phyloP scores from a whole-genome alignment of 2,113 vertebrate genomes.

The Paracanthobrama guichenoti region DNA sequence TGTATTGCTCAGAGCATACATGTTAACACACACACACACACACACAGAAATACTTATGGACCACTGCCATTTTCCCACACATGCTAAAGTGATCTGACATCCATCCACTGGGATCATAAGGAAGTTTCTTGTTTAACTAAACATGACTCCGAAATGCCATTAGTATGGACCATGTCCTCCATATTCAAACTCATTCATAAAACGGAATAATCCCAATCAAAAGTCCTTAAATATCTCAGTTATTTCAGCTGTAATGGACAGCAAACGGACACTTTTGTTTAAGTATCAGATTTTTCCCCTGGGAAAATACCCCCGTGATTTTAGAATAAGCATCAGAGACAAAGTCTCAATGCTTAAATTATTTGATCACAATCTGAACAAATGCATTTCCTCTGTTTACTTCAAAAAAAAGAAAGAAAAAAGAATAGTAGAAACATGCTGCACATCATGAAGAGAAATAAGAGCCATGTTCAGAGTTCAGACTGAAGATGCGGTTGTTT shows the following conservation, averaged over 20 bases:
- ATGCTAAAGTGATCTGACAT: conserved; percentile 67
- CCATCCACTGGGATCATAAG: conserved; percentile 60
- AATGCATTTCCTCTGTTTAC: too few species aligned
- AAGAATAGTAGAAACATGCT: neutral
- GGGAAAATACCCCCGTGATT: neutral
- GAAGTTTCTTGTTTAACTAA: conserved; percentile 45
- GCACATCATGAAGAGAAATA: neutral
- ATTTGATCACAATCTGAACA: neutral
- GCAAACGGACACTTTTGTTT: neutral
- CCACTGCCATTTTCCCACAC: conserved; percentile 73
- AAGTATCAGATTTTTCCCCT: neutral
- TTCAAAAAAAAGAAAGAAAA: too few species aligned
- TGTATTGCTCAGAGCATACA: conserved; percentile 22
- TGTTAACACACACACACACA: conserved; percentile 40
- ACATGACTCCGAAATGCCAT: conserved; percentile 34
- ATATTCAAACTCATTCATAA: neutral
- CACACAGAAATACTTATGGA: conserved; percentile 60
- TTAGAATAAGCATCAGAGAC: neutral
- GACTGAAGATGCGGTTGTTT: neutral
- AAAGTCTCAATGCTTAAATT: neutral
- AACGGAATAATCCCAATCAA: neutral
- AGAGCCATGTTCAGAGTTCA: neutral
- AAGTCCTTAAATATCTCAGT: neutral
- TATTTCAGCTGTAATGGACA: too few species aligned
- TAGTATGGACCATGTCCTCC: neutral